Evolutionary conservation across 2,888 invertebrate species (phyloP).

Genomic region (Lepeophtheirus nordmannii): DNA sequence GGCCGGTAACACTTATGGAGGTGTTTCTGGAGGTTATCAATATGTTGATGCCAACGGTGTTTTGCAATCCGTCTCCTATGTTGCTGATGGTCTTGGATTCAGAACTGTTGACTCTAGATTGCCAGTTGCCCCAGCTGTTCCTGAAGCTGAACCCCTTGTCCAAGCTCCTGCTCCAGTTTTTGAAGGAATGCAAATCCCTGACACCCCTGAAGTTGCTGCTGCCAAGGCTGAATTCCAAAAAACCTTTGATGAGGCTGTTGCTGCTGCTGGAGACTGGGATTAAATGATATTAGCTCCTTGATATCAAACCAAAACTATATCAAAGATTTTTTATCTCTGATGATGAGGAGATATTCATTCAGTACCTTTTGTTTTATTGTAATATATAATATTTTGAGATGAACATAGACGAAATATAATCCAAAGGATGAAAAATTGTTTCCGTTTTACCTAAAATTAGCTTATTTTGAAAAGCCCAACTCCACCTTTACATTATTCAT

Average conservation of each 20-base stretch:
- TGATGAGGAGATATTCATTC: neutral
- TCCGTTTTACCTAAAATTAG: neutral
- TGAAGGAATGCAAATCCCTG: neutral
- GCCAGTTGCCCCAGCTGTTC: constrained; percentile 16
- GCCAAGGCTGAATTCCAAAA: constrained; percentile 21
- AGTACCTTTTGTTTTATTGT: neutral
- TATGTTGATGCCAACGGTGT: constrained; percentile 22
- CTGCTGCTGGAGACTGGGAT: neutral
- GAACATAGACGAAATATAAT: constrained; percentile 4
- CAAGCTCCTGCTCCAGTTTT: constrained; percentile 8
- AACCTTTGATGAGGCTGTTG: constrained; percentile 18
- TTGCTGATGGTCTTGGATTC: constrained; percentile 22
- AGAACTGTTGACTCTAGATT: constrained; percentile 10
- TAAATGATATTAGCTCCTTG: neutral
- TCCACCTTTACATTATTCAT: no score
- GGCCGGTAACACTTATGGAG: constrained; percentile 19
- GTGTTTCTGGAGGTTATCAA: constrained; percentile 13
- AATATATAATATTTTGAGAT: neutral
- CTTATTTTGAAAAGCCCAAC: no score
- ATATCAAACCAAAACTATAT: neutral
- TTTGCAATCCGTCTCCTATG: constrained; percentile 7
- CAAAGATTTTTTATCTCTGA: no score
- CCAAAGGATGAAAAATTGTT: no score
- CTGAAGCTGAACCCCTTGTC: neutral
- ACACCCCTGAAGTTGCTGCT: constrained; percentile 21